Percentiles rank a stretch among this genome's conserved stretches.
phyloP scores from a whole-genome alignment of 2,888 invertebrate species.

The Prosopocoilus inquinatus region DNA sequence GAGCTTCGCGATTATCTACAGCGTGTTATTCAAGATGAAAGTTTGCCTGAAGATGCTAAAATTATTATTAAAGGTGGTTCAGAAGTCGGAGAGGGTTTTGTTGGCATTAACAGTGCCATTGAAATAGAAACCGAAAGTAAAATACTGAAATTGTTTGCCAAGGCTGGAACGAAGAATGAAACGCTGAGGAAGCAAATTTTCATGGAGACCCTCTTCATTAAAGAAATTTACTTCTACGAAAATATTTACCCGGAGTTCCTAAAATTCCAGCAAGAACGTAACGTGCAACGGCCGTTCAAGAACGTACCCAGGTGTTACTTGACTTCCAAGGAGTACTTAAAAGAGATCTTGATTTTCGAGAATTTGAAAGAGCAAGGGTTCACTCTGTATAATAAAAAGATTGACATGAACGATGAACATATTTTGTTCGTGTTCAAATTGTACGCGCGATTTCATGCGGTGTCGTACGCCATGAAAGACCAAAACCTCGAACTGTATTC shows the following conservation, averaged over 20 bases:
- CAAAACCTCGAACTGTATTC: slow-evolving; percentile 55
- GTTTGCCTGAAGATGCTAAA: background rate
- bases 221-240: slow-evolving; percentile 9
- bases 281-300: slow-evolving; percentile 5
- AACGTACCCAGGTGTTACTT: slow-evolving; percentile 14
- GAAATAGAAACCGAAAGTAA: slow-evolving; percentile 1
- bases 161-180: background rate
- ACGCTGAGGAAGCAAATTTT: background rate
- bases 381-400: slow-evolving; percentile 39
- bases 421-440: slow-evolving; percentile 40
- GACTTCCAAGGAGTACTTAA: slow-evolving; percentile 21
- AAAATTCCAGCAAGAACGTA: slow-evolving; percentile 6
- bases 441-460: slow-evolving; percentile 56
- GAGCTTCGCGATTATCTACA: too few species aligned
- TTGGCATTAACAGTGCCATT: slow-evolving; percentile 6
- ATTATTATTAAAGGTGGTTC: too few species aligned
- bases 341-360: slow-evolving; percentile 46
- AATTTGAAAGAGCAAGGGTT: slow-evolving; percentile 44
- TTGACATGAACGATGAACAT: slow-evolving; percentile 46
- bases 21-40: too few species aligned
- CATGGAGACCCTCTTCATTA: too few species aligned
- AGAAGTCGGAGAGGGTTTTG: slow-evolving; percentile 13
- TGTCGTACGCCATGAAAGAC: slow-evolving; percentile 60
- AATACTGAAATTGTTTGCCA: too few species aligned
- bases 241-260: slow-evolving; percentile 4